Evolutionary conservation across 1,140 invertebrate genomes (phyloP).

Genomic region (Panagrolaimus sp.): DNA sequence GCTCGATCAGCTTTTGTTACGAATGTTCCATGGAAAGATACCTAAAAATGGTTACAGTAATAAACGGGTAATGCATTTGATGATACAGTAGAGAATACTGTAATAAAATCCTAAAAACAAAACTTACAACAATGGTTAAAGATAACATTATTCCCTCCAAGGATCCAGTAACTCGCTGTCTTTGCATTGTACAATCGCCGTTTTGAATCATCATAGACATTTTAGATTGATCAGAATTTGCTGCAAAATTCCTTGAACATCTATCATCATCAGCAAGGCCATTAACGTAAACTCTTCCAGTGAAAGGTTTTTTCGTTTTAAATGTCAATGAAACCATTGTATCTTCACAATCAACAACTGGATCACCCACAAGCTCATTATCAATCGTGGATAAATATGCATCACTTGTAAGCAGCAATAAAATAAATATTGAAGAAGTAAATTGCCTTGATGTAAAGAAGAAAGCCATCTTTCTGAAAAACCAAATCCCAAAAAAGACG

Average conservation of each 20-base stretch:
- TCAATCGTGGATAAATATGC: constrained; percentile 35
- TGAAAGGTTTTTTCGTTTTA: constrained; percentile 57
- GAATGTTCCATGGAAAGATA: constrained; percentile 55
- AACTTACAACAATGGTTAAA: constrained; percentile 50
- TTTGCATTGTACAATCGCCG: constrained; percentile 56
- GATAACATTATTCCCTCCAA: constrained; percentile 56
- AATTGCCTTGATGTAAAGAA: background rate
- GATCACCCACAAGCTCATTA: constrained; percentile 51
- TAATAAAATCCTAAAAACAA: too few relatives aligned
- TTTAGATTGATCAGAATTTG: constrained; percentile 51
- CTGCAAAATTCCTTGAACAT: constrained; percentile 50
- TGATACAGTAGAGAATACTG: too few relatives aligned
- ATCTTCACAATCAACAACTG: constrained; percentile 41
- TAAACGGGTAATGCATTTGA: too few relatives aligned
- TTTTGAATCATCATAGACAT: constrained; percentile 56
- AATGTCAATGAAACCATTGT: constrained; percentile 53
- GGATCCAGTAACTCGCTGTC: constrained; percentile 53
- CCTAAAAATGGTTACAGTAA: too few relatives aligned
- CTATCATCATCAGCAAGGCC: constrained; percentile 46
- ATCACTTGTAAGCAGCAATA: background rate
- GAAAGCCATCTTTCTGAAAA: background rate
- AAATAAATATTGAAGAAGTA: background rate
- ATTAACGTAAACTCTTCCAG: constrained; percentile 52
- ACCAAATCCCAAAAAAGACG: background rate
- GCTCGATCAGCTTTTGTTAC: constrained; percentile 53